These are phyloP conservation scores for Minunthozetes semirufus DNA, from an alignment of 2,888 invertebrate genomes.

Conservation along the genomic window DNA sequence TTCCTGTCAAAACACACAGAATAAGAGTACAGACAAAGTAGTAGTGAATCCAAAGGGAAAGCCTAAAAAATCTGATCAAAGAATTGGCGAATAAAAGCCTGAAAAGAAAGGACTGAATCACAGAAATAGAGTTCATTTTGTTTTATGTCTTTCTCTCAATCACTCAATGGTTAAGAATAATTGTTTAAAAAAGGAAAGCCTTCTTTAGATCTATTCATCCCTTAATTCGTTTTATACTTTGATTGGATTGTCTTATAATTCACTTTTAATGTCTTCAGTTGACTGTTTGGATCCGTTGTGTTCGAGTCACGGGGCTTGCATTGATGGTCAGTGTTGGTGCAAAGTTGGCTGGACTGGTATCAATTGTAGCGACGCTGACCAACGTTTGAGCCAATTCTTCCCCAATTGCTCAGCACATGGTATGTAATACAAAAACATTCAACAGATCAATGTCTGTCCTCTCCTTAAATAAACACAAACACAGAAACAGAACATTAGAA, in stretches of 20 bases:
- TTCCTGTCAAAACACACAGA: conserved; percentile 7
- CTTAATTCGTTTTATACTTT: too few relatives aligned
- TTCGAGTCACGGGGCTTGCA: conserved; percentile 87
- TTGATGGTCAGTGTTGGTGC: conserved; percentile 87
- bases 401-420: conserved; percentile 79
- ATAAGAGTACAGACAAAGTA: not conserved
- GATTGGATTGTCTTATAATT: not conserved
- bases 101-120: not conserved
- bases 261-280: conserved; percentile 51
- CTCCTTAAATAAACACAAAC: not conserved
- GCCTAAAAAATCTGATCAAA: not conserved
- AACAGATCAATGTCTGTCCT: not conserved
- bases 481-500: not conserved
- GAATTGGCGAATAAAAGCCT: not conserved
- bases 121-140: not conserved
- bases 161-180: too few relatives aligned
- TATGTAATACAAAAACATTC: conserved; percentile 2
- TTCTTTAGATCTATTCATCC: too few relatives aligned
- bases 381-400: conserved; percentile 79
- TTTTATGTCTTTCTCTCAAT: not conserved
- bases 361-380: conserved; percentile 83
- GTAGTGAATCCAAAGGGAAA: not conserved
- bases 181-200: too few relatives aligned
- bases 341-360: conserved; percentile 92
- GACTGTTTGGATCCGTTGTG: conserved; percentile 94